Evolutionary conservation across 1,140 invertebrate species (phyloP), one percentile per base, ranked within the genome.

Genomic region (Habropoda laboriosa): DNA sequence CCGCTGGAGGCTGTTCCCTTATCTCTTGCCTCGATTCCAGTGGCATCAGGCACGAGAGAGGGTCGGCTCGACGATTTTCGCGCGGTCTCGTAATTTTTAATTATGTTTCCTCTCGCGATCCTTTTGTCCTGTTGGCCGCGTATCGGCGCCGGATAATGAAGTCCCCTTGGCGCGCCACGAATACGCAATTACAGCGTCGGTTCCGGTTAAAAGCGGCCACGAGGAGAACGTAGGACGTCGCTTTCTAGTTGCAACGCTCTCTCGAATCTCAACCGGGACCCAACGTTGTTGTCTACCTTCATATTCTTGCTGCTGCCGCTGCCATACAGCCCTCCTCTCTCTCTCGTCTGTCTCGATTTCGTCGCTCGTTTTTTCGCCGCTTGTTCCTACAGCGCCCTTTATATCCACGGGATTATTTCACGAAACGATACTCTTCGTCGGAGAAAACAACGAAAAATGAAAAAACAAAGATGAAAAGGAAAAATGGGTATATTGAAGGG

Each of bases 71-170:
- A 38, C 51, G 51, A 76, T 32, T 5, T 35, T 49, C 47, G 38
- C n/a, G 64, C 35, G n/a, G 21, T 45, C 45, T 32, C 74, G 68
- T 85, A 70, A 85, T 85, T 85, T 85, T 85, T 85, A 85, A 85
- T 85, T 81, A 72, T 55, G 57, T 60, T 71, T 74, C 57, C 61
- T 61, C 55, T 68, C 81, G 63, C 55, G 47, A 24, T n/a, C 32
- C 79, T 81, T 81, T 85, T 85, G 63, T 85, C 51, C 32, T 40
- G 27, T 16, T 24, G 32, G 13, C 21, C 5, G n/a, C 13, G 80
- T 75, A 85, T 82, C 79, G 72, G 58, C 38, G 73, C 6, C 24
- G 58, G 80, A 86, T 76, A 80, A 86, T 80, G 77, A 77, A 77
- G 61, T 73, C 75, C 72, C 84, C 57, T 82, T 32, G 84, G 55